Base-by-base conservation (phyloP, 2,797 vertebrate species). In the Scomberomorus guttatus region DNA sequence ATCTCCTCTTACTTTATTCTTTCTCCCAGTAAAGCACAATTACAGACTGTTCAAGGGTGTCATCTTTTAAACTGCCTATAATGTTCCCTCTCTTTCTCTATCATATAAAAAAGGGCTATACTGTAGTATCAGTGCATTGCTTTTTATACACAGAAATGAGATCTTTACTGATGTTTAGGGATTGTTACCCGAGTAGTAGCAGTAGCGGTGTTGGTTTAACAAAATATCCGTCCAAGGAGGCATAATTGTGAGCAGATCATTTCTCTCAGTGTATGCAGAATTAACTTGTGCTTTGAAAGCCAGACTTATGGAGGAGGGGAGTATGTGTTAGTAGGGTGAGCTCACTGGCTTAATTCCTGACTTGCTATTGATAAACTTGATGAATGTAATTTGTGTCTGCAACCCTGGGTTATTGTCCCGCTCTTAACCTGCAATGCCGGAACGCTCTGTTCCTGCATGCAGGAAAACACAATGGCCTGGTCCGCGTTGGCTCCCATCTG, bases 341-440 rank as follows among this genome's bases (percentile, higher is more conserved):
- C 89, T 89, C 22, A 78, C 82, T 90, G 94, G 91, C 92, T 93
- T 94, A 92, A 94, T 93, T 92, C 89, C 91, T 60, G 59, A 86
- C 84, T 89, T 84, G 82, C 92, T 91, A 89, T 93, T 94, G 94
- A 93, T 94, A 91, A 94, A 94, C 87, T 93, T 94, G 90, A 94
- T 92, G 92, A 94, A 94, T 93, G 89, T 90, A 92, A 94, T 93
- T 93, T 94, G 90, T 92, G 93, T 74, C 87, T 90, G 82, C 85
- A 91, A 90, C 90, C 90, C 86, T 2, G 54, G 77, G 85, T 92
- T 93, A 92, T 94, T 94, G 91, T 93, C 88, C 90, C 85, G 80
- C 57, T 83, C 89, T 90, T 80, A 92, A 92, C 93, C 91, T 92
- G 91, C 86, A 56, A 92, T 92, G 92, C 92, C 90, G 91, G 92